Percentiles rank a stretch among this genome's conserved stretches.
These are phyloP conservation scores for Diachasmimorpha longicaudata DNA, from an alignment of 1,140 invertebrate genomes.

Conservation along the genomic window DNA sequence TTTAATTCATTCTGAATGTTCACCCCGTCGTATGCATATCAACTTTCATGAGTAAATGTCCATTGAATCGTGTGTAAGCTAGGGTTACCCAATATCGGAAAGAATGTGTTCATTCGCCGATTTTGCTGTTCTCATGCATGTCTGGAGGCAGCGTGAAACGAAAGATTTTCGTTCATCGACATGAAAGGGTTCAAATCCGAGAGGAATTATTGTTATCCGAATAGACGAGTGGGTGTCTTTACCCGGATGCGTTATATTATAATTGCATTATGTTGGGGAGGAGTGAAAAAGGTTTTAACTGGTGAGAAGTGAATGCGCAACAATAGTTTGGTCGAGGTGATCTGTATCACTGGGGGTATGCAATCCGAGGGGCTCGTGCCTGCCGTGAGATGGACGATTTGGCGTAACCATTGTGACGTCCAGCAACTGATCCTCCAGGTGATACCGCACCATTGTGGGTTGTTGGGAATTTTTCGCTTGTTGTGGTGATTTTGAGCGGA, in stretches of 20 bases:
- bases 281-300: neutral
- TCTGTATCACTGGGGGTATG: neutral
- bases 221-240: neutral
- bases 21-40: too few relatives aligned
- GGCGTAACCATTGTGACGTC: neutral
- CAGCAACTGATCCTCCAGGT: neutral
- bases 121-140: neutral
- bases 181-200: neutral
- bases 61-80: neutral
- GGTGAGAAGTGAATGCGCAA: neutral
- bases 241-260: neutral
- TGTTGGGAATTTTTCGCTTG: neutral
- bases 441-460: neutral
- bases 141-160: neutral
- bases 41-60: neutral
- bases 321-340: neutral
- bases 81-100: neutral
- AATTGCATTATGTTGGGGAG: slow-evolving; percentile 1
- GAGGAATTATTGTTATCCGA: neutral
- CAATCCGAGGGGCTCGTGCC: neutral
- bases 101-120: neutral
- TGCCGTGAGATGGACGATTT: neutral
- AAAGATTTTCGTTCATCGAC: neutral
- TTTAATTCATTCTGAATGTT: too few relatives aligned
- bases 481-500: too few relatives aligned